Evolutionary conservation across 2,797 vertebrate species (phyloP), one percentile per base, ranked within the genome.

Genomic region (Enteromius argenteus): DNA sequence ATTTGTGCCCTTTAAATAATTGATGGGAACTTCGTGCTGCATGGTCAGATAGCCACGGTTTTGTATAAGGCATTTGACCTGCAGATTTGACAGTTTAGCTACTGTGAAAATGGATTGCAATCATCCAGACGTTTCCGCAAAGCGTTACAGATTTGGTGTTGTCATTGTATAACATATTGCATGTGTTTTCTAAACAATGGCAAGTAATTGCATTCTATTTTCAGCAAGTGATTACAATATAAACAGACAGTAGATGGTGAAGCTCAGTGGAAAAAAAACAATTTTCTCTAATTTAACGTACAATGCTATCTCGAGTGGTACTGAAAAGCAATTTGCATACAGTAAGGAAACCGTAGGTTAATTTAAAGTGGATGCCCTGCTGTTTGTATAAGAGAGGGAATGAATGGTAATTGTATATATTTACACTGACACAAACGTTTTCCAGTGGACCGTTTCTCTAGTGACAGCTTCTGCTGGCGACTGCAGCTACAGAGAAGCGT

Each of bases 391-490:
- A 58, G 66, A 77, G 42, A 67, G 86, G 75, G 83, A 91, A n/a
- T 68, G 85, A 83, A 86, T 79, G 62, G 86, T 92, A 91, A 86
- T 92, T 90, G 90, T 87, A 89, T 87, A 89, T 91, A 89, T 90
- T 84, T 87, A 62, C n/a, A 79, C 49, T 73, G 58, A 78, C 62
- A 64, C 56, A 42, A 53, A 56, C 91, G 90, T 92, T 93, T 64
- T 93, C 90, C 85, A 30, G 77, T 79, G 78, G 32, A 68, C 27
- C 51, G 62, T 75, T 86, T 62, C 84, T 53, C 64, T 83, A 84
- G 46, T 86, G 88, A 92, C 87, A 86, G 90, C 90, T 84, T 69
- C 91, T 83, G 46, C 19, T 66, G 53, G 56, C n/a, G 67, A 67
- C 56, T 66, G 66, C 56, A 86, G 84, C 81, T 80, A 7, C 37